These are phyloP conservation scores for Corvus cornix DNA, from an alignment of 2,113 vertebrate species.

Conservation along the genomic window DNA sequence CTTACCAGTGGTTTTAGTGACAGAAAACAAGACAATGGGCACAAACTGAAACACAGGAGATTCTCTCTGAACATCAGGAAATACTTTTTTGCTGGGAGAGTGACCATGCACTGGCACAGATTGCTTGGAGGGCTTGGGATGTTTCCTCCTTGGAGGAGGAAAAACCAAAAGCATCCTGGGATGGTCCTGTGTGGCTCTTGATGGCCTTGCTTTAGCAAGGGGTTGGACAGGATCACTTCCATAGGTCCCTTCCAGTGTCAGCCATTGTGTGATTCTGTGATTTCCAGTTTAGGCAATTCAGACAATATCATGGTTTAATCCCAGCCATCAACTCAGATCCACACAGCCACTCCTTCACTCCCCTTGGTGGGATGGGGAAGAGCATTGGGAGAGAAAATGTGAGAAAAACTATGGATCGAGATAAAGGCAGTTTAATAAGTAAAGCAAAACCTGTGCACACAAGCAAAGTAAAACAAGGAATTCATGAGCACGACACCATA, in stretches of 20 bases:
- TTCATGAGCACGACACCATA: accelerated
- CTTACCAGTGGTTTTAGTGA: not conserved
- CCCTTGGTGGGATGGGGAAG: not conserved
- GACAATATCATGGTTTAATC: not conserved
- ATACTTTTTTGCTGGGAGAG: not conserved
- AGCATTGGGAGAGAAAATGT: not conserved
- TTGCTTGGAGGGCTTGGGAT: not conserved
- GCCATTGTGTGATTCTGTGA: too few relatives aligned
- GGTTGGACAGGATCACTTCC: accelerated
- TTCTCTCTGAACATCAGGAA: not conserved
- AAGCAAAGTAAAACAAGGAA: not conserved
- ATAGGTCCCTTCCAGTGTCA: not conserved
- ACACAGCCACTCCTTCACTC: not conserved
- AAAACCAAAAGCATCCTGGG: not conserved
- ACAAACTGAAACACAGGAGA: not conserved
- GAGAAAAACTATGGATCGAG: not conserved
- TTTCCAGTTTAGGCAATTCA: not conserved
- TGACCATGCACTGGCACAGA: not conserved
- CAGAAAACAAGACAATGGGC: not conserved
- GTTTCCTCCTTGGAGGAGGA: not conserved
- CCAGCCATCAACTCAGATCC: not conserved
- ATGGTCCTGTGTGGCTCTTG: not conserved
- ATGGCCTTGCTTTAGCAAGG: not conserved
- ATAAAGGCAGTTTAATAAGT: not conserved
- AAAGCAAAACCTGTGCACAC: not conserved